These are phyloP conservation scores for Stegostoma tigrinum DNA, from an alignment of 2,113 vertebrate species.

Conservation along the genomic window DNA sequence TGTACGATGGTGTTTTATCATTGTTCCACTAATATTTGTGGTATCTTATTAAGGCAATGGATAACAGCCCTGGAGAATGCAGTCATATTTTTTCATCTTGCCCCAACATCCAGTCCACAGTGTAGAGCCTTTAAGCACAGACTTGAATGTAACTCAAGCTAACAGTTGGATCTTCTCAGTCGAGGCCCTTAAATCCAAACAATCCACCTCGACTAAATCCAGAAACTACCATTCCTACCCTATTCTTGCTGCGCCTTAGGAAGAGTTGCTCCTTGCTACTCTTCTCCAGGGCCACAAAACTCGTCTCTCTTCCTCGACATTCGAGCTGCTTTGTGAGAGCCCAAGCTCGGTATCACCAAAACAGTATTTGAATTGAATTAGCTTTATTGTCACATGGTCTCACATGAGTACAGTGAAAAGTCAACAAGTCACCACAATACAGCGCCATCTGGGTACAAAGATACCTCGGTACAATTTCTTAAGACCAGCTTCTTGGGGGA, in stretches of 20 bases:
- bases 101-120: background rate
- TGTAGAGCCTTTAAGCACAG: background rate
- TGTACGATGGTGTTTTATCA: background rate
- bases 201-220: background rate
- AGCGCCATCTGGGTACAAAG: too few relatives aligned
- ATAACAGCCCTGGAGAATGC: background rate
- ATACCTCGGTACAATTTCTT: too few relatives aligned
- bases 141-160: background rate
- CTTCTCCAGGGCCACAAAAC: background rate
- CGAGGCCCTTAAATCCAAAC: background rate
- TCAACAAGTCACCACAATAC: too few relatives aligned
- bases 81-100: background rate
- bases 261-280: background rate
- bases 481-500: too few relatives aligned
- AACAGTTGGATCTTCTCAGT: too few relatives aligned
- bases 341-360: background rate
- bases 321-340: background rate
- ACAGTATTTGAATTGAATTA: background rate
- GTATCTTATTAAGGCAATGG: slow-evolving; percentile 18
- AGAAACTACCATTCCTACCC: background rate
- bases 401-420: too few relatives aligned
- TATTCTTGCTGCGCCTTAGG: background rate
- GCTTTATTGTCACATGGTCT: too few relatives aligned
- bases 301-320: background rate
- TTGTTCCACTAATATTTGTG: slow-evolving; percentile 25